Percentiles rank a stretch among this genome's conserved stretches.
Conservation (phyloP, 2,113 vertebrate species). For the Xenus cinereus region DNA sequence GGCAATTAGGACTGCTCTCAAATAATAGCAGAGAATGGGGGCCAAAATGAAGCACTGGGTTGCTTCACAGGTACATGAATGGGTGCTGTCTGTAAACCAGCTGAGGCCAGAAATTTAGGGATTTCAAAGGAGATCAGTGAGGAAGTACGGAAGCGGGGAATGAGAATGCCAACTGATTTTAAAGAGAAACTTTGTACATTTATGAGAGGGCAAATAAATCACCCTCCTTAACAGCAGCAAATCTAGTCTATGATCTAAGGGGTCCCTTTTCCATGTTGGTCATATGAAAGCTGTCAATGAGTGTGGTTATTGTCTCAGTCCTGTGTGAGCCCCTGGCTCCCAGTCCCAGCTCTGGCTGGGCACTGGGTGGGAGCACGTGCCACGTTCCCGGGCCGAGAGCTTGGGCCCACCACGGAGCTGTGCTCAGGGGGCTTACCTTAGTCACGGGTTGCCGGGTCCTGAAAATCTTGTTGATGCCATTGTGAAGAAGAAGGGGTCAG, state of each 20-base stretch:
- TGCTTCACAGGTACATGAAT: too few relatives aligned
- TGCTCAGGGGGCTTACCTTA: background rate
- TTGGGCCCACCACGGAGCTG: background rate
- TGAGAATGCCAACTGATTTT: background rate
- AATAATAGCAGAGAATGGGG: background rate
- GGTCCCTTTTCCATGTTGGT: background rate
- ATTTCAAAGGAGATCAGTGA: background rate
- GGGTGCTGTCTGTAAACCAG: background rate
- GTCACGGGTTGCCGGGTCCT: accelerated
- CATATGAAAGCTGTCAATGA: accelerated
- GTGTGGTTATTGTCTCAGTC: background rate
- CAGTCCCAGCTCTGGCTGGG: background rate
- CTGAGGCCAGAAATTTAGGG: background rate
- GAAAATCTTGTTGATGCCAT: accelerated
- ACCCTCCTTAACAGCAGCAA: accelerated
- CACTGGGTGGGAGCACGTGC: accelerated
- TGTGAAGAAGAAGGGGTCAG: background rate
- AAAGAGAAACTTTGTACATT: background rate
- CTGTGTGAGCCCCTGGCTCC: background rate
- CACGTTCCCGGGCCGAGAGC: accelerated
- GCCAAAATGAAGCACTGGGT: background rate
- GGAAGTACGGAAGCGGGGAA: background rate
- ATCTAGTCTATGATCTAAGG: too few relatives aligned
- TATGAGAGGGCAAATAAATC: background rate
- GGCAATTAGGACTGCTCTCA: background rate